These are phyloP conservation scores for Pseudolaguvia tuberculata DNA, from an alignment of 2,113 vertebrate genomes.

Conservation along the genomic window DNA sequence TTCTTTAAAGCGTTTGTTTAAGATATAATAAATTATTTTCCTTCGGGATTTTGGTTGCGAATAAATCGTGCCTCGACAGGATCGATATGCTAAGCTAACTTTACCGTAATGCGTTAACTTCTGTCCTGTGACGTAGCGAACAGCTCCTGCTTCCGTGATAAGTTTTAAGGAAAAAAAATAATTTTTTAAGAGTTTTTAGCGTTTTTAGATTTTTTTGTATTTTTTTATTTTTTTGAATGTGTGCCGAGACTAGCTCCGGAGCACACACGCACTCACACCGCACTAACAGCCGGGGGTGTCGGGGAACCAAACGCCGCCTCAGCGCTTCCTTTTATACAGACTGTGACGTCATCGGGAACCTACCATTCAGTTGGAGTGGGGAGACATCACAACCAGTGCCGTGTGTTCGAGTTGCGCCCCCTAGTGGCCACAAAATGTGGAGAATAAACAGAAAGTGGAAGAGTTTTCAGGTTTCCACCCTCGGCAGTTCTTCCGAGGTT, in stretches of 20 bases:
- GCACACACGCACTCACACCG: constrained; percentile 72
- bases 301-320: constrained; percentile 27
- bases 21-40: not conserved
- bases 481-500: too few species aligned
- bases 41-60: constrained; percentile 1
- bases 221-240: constrained; percentile 80
- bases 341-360: constrained; percentile 41
- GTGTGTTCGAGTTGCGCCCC: not conserved
- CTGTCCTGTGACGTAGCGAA: constrained; percentile 52
- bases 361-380: not conserved
- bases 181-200: constrained; percentile 59
- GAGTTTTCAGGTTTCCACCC: too few species aligned
- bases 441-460: too few species aligned
- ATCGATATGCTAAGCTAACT: constrained; percentile 24
- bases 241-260: constrained; percentile 78
- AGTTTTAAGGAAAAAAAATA: constrained; percentile 53
- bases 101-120: constrained; percentile 36
- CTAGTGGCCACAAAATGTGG: too few species aligned
- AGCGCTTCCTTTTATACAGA: constrained; percentile 34
- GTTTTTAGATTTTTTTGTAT: constrained; percentile 67
- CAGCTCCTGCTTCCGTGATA: constrained; percentile 76
- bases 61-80: not conserved
- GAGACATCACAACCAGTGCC: not conserved
- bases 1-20: not conserved
- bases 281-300: constrained; percentile 60